Conservation (phyloP, 2,113 vertebrate species). For the Python bivittatus region DNA sequence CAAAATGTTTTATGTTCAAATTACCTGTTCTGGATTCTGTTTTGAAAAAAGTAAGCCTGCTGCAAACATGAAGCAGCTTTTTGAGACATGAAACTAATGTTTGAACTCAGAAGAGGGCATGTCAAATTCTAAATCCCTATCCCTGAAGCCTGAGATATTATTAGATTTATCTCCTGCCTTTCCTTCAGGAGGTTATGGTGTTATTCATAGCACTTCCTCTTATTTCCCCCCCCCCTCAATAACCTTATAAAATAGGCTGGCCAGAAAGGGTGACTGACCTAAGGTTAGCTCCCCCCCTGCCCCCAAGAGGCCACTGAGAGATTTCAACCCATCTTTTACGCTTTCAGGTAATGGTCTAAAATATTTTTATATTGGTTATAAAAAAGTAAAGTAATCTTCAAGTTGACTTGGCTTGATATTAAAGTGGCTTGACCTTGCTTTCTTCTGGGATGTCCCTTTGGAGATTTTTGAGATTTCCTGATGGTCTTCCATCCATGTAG, state of each 20-base stretch:
- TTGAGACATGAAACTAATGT: background rate
- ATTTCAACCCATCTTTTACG: background rate
- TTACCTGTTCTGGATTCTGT: background rate
- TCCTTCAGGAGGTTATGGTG: background rate
- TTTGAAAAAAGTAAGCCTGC: background rate
- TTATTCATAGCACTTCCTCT: background rate
- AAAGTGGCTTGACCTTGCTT: background rate
- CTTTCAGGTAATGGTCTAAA: no score
- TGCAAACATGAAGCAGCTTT: background rate
- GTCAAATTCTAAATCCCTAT: background rate
- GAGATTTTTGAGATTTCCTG: background rate
- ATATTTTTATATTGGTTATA: no score
- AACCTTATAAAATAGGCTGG: background rate
- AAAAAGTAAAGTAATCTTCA: background rate
- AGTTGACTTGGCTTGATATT: background rate
- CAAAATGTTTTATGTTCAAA: background rate
- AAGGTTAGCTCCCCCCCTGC: background rate
- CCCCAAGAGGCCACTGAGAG: background rate
- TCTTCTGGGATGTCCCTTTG: background rate
- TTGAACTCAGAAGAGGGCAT: background rate
- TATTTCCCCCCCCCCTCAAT: background rate
- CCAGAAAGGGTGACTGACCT: background rate
- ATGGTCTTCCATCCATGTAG: background rate
- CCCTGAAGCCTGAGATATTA: background rate
- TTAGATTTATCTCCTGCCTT: background rate